These are phyloP conservation scores for Regulus satrapa DNA, from an alignment of 2,113 vertebrate species.

Conservation along the genomic window DNA sequence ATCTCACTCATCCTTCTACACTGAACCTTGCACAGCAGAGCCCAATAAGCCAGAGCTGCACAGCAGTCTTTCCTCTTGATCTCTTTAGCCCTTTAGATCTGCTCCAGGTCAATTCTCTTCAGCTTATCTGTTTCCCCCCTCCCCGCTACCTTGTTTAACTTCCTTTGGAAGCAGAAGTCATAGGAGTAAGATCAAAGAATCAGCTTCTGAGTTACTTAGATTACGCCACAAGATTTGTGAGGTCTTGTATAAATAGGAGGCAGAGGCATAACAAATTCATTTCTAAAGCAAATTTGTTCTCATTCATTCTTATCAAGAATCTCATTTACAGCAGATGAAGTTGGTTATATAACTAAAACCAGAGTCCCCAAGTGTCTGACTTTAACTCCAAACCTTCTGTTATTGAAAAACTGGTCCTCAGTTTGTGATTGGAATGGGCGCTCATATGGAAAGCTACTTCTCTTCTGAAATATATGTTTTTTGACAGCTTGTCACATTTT, in stretches of 20 bases:
- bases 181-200: conserved; percentile 5
- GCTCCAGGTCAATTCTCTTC: not conserved
- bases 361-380: conserved; percentile 43
- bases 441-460: conserved; percentile 44
- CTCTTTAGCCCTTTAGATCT: conserved; percentile 10
- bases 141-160: not conserved
- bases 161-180: conserved; percentile 26
- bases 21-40: not conserved
- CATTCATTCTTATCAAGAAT: conserved; percentile 42
- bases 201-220: not conserved
- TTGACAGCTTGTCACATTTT: conserved; percentile 61
- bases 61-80: not conserved
- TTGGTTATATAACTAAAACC: conserved; percentile 4
- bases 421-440: conserved; percentile 27
- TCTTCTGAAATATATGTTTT: conserved; percentile 46
- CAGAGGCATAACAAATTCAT: conserved; percentile 32
- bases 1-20: not conserved
- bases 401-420: conserved; percentile 31
- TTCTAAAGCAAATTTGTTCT: conserved; percentile 40
- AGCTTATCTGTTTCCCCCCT: not conserved
- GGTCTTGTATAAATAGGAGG: conserved; percentile 15
- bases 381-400: conserved; percentile 52
- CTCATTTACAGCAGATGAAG: conserved; percentile 1
- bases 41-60: not conserved
- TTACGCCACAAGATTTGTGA: not conserved